These are phyloP conservation scores for Trissolcus basalis DNA, from an alignment of 1,140 invertebrate genomes.

Conservation along the genomic window DNA sequence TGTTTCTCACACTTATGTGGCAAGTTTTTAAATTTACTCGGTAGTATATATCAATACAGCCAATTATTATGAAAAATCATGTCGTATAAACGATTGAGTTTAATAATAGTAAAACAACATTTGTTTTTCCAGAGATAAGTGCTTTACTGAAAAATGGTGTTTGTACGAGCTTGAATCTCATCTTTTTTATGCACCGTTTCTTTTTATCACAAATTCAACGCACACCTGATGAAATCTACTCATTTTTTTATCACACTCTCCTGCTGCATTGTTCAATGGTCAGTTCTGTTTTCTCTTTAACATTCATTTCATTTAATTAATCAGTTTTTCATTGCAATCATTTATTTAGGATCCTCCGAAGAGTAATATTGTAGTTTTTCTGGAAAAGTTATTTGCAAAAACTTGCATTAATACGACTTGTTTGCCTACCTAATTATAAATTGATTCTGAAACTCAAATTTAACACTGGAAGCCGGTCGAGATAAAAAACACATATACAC, in stretches of 20 bases:
- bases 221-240: constrained; percentile 55
- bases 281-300: constrained; percentile 21
- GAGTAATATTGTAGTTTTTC: constrained; percentile 60
- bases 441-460: constrained; percentile 46
- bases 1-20: constrained; percentile 62
- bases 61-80: no score
- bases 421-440: constrained; percentile 57
- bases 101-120: no score
- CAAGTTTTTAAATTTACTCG: constrained; percentile 63
- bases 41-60: constrained; percentile 43
- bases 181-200: constrained; percentile 62
- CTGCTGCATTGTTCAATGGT: constrained; percentile 61
- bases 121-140: constrained; percentile 64
- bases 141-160: constrained; percentile 63
- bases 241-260: constrained; percentile 62
- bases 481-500: no score
- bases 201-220: constrained; percentile 58
- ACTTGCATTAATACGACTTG: constrained; percentile 59
- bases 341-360: constrained; percentile 59
- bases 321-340: not conserved
- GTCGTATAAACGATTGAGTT: no score
- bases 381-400: constrained; percentile 60
- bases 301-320: no score
- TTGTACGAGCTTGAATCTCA: constrained; percentile 62
- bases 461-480: no score